Percentiles rank a stretch among this genome's conserved stretches.
Evolutionary conservation across 2,888 invertebrate species (phyloP).

Genomic region (Chydorus sphaericus): DNA sequence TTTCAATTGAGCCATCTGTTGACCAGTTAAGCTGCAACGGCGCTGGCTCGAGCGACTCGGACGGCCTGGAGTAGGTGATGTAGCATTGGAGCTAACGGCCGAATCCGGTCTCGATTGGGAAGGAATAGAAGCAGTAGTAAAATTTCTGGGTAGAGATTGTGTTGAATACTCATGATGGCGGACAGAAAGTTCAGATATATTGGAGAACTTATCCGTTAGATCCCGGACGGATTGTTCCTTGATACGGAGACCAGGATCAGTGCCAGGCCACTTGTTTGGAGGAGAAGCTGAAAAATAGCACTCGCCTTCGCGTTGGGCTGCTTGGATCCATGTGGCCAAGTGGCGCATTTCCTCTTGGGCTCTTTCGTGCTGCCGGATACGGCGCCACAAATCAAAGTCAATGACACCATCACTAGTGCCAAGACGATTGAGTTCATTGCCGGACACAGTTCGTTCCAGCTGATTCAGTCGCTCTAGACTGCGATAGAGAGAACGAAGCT

Average conservation of each 20-base stretch:
- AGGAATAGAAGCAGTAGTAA: background rate
- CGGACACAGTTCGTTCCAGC: slow-evolving; percentile 47
- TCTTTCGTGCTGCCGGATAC: slow-evolving; percentile 57
- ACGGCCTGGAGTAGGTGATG: background rate
- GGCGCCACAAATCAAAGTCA: slow-evolving; percentile 76
- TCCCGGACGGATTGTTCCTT: slow-evolving; percentile 81
- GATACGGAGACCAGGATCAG: slow-evolving; percentile 58
- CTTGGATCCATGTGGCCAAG: slow-evolving; percentile 57
- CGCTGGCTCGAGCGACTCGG: background rate
- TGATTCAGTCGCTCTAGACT: slow-evolving; percentile 72
- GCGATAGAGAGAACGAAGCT: slow-evolving; percentile 68
- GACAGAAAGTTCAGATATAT: background rate
- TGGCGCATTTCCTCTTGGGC: slow-evolving; percentile 67
- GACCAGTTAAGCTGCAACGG: slow-evolving; percentile 71
- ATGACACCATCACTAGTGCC: slow-evolving; percentile 58
- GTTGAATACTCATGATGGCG: background rate
- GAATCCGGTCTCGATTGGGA: background rate
- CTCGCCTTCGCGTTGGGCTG: slow-evolving; percentile 66
- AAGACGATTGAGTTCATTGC: slow-evolving; percentile 31
- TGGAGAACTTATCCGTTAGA: slow-evolving; percentile 35
- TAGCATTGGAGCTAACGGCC: background rate
- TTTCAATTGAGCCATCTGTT: slow-evolving; percentile 65
- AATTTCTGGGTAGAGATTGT: slow-evolving; percentile 2
- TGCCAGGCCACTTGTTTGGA: slow-evolving; percentile 69
- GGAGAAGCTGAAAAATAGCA: slow-evolving; percentile 63